Evolutionary conservation across 2,113 vertebrate genomes (phyloP), one percentile per base, ranked within the genome.

Genomic region (Ochotona princeps): DNA sequence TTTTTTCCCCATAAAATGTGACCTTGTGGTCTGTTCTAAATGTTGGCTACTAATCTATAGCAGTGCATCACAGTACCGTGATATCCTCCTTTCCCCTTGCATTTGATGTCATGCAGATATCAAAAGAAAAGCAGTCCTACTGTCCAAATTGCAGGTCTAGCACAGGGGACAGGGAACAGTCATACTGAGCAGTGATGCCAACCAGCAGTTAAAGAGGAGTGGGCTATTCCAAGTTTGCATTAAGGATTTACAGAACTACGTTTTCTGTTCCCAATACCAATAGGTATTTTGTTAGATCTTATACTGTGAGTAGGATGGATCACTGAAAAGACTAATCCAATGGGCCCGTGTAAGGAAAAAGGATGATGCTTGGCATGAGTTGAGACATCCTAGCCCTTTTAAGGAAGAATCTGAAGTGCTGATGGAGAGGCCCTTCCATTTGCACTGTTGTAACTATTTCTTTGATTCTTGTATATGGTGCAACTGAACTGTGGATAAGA

Each of bases 261-360:
- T 89, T 89, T 92, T 95, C 74, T 69, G 88, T 85, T 63, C 90
- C 76, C 76, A 67, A 30, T 0, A 32, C 38, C 79, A 82, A 85
- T 67, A 93, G 5, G 1, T 38, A 92, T 87, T 47, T 66, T 82
- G 57, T 85, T 47, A 54, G 92, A 86, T 92, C 97, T 96, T 79
- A 90, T 86, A 44, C 35, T 44, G 88, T 21, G 49, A 65, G 38
- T 90, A 54, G 28, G 8, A 51, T 51, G 6, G 30, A 23, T 65
- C 44, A 38, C 44, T 57, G 7, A 26, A 25, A 47, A 38, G 14
- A 35, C 7, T 63, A 32, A 92, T 28, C 14, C 75, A 66, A 10
- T 76, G 44, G 88, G 35, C 61, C 69, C 35, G 11, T 21, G 89
- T 78, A 91, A 93, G 35, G 92, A 21, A 44, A 83, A 75, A 57